Evolutionary conservation across 1,140 invertebrate species (phyloP).

Genomic region (Ips typographus): DNA sequence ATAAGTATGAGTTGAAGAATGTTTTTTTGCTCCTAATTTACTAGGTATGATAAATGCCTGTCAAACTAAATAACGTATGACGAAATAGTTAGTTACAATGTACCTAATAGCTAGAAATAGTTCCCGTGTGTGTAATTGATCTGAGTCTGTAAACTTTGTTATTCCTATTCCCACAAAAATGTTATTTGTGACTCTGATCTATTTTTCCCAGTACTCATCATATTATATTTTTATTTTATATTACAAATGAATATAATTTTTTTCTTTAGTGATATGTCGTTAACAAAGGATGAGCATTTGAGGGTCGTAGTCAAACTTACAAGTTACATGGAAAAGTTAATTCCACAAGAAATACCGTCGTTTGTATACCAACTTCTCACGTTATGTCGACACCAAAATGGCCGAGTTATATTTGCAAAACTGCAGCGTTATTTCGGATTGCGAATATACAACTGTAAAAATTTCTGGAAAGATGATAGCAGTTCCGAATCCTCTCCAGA

Average conservation of each 20-base stretch:
- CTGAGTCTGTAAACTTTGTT: too few relatives aligned
- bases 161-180: too few relatives aligned
- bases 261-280: slow-evolving; percentile 44
- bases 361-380: slow-evolving; percentile 54
- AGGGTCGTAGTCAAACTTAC: slow-evolving; percentile 53
- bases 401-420: slow-evolving; percentile 48
- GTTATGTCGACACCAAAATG: slow-evolving; percentile 50
- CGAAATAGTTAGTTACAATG: too few relatives aligned
- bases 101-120: too few relatives aligned
- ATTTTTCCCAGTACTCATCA: too few relatives aligned
- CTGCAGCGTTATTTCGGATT: slow-evolving; percentile 55
- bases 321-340: slow-evolving; percentile 51
- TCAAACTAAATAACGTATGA: too few relatives aligned
- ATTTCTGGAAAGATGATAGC: background rate
- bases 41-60: too few relatives aligned
- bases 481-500: slow-evolving; percentile 34
- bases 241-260: background rate
- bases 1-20: too few relatives aligned
- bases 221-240: background rate
- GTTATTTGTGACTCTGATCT: too few relatives aligned
- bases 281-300: slow-evolving; percentile 50
- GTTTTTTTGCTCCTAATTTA: too few relatives aligned
- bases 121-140: too few relatives aligned
- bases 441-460: slow-evolving; percentile 46
- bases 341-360: slow-evolving; percentile 54